These are phyloP conservation scores for Anthoscopus minutus DNA, from an alignment of 2,113 vertebrate genomes.

Conservation along the genomic window DNA sequence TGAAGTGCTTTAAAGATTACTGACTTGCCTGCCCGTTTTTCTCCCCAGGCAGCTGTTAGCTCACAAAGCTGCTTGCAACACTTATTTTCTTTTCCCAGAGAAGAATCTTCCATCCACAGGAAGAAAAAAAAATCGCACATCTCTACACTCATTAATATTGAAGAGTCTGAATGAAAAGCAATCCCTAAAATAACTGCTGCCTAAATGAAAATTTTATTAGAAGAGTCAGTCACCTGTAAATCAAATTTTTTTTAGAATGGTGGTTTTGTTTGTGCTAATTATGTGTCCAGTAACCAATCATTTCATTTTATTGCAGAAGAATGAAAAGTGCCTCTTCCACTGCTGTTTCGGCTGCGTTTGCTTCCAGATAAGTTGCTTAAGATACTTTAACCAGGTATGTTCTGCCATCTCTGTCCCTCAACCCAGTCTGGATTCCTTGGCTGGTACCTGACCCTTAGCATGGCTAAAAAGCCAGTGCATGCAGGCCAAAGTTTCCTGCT, in stretches of 20 bases:
- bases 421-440: not conserved
- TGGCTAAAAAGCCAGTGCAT: not conserved
- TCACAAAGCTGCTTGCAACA: not conserved
- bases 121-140: not conserved
- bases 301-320: constrained; percentile 49
- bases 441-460: not conserved
- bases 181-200: not conserved
- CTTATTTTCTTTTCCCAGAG: constrained; percentile 13
- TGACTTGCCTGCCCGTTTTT: not conserved
- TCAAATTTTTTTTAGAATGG: not conserved
- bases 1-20: not conserved
- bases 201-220: not conserved
- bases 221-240: not conserved
- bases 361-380: constrained; percentile 58
- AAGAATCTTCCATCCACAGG: not conserved
- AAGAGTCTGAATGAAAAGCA: not conserved
- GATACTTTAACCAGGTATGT: constrained; percentile 72
- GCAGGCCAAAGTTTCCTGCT: not conserved
- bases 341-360: constrained; percentile 63
- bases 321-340: constrained; percentile 3
- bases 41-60: not conserved
- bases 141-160: not conserved
- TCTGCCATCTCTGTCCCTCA: not conserved
- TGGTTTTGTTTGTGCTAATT: not conserved
- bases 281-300: not conserved